Evolutionary conservation across 30 jellyfish, hydroid and myxozoan species (phyloP).

Genomic region (Rhopilema esculentum): DNA sequence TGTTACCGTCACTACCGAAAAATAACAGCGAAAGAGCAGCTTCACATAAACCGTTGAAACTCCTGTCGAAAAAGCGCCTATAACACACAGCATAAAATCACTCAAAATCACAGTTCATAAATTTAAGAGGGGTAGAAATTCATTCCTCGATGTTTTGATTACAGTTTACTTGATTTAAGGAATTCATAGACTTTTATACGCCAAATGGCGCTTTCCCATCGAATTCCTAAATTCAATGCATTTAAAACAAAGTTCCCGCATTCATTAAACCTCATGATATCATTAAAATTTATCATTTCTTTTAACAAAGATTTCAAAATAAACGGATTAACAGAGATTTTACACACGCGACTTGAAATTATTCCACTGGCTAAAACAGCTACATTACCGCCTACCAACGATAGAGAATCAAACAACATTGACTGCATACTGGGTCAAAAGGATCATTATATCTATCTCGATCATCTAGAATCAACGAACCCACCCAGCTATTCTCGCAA

Average conservation of each 20-base stretch:
- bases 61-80: too few species aligned
- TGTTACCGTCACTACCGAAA: too few species aligned
- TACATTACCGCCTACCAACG: not conserved
- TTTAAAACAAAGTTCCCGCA: not conserved
- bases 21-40: too few species aligned
- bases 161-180: too few species aligned
- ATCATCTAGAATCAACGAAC: not conserved
- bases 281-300: too few species aligned
- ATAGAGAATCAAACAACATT: not conserved
- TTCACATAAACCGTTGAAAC: too few species aligned
- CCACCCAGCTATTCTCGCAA: not conserved
- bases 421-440: not conserved
- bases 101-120: too few species aligned
- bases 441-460: not conserved
- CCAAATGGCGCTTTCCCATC: not conserved
- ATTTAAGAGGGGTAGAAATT: too few species aligned
- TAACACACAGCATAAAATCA: too few species aligned
- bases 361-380: not conserved
- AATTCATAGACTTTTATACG: not conserved
- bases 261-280: not conserved
- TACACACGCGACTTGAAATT: not conserved
- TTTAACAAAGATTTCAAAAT: too few species aligned
- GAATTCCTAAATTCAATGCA: not conserved
- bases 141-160: too few species aligned
- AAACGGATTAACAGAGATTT: not conserved